A percentile compares a stretch with the other conserved stretches of the same genome.
Evolutionary conservation across 2,797 vertebrate species (phyloP).

Genomic region (Chelonia mydas): DNA sequence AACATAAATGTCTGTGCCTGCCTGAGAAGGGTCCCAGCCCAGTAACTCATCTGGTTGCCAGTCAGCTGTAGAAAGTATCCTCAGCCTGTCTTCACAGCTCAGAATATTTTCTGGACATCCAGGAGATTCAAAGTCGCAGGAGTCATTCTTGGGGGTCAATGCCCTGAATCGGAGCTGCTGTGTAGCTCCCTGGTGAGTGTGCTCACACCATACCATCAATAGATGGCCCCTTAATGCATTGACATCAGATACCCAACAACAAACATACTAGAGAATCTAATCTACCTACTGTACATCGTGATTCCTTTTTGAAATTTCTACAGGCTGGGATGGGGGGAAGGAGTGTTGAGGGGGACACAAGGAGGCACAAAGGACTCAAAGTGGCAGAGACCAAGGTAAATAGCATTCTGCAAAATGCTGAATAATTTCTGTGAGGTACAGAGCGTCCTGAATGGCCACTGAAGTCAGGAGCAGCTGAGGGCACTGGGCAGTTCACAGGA

Average conservation of each 20-base stretch:
- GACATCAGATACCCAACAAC: fast-evolving
- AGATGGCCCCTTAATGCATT: background rate
- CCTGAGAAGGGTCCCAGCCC: background rate
- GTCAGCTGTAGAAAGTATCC: background rate
- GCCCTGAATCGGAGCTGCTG: background rate
- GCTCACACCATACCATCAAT: fast-evolving
- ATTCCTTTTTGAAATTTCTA: background rate
- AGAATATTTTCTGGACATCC: background rate
- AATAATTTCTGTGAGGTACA: background rate
- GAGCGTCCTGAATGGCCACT: background rate
- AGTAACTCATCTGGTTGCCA: slow-evolving; percentile 14
- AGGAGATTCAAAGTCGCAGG: background rate
- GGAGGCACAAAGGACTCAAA: background rate
- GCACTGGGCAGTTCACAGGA: background rate
- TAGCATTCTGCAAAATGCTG: background rate
- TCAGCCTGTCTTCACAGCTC: background rate
- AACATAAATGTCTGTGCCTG: slow-evolving; percentile 10
- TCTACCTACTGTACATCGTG: background rate
- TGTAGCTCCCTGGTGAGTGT: background rate
- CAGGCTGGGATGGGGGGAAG: background rate
- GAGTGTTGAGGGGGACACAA: background rate
- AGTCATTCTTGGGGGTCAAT: fast-evolving
- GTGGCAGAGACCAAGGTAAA: background rate
- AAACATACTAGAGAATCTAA: fast-evolving
- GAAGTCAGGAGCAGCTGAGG: background rate